Evolutionary conservation across 2,797 vertebrate species (phyloP).

Genomic region (Melanotaenia parkinsoni): DNA sequence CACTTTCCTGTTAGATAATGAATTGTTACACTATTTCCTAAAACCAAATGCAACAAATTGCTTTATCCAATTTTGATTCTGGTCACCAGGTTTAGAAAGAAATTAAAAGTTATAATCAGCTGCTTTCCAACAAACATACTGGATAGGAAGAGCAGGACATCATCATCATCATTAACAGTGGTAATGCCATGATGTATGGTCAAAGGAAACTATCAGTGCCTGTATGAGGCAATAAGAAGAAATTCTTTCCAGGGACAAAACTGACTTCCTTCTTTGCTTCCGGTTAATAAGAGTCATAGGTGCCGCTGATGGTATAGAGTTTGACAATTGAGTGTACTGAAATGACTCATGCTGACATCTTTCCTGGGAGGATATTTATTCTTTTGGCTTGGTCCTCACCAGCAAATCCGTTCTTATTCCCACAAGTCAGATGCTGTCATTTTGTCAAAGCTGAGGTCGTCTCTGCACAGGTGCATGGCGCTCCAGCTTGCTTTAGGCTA

Average conservation of each 20-base stretch:
- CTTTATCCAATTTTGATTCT: background rate
- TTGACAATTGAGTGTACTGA: background rate
- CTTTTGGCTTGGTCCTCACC: slow-evolving; percentile 2
- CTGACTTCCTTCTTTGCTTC: background rate
- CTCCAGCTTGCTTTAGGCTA: background rate
- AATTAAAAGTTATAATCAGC: background rate
- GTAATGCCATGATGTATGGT: background rate
- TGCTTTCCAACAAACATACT: background rate
- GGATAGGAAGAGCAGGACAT: background rate
- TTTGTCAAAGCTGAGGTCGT: background rate
- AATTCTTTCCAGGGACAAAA: background rate
- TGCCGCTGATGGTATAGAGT: background rate
- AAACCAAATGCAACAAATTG: background rate
- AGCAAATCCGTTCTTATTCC: background rate
- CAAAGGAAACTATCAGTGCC: background rate
- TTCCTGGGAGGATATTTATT: background rate
- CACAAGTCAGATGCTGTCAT: background rate
- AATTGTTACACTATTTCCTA: background rate
- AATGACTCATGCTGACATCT: slow-evolving; percentile 3
- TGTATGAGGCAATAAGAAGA: background rate
- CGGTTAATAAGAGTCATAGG: background rate
- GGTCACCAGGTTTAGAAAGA: background rate
- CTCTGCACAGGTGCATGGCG: background rate
- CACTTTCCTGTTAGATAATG: background rate
- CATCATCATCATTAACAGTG: background rate